Evolutionary conservation across 2,888 invertebrate species (phyloP), one percentile per base, ranked within the genome.

Genomic region (Synanthedon formicaeformis): DNA sequence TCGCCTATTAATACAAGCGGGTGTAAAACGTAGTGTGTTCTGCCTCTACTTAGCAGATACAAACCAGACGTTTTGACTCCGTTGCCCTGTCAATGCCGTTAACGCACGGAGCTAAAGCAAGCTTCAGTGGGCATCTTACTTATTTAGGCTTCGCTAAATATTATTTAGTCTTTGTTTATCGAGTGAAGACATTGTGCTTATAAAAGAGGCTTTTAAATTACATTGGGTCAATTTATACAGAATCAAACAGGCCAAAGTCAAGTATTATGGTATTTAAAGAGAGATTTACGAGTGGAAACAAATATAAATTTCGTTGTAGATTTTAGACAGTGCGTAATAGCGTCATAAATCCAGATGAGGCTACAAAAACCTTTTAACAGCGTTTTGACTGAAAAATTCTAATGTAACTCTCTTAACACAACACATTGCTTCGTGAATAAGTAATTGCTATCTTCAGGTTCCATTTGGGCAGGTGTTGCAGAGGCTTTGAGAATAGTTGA

Each of bases 401-500:
- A 49, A 8, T 49, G 16, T 49, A 16, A 16, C 16, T 51, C 53
- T 57, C 50, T 27, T 54, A 34, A 34, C 48, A 53, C 52, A 51
- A 54, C 49, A 59, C 58, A 62, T 56, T 54, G 59, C 56, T 52
- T 53, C 51, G 51, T 70, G 67, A 69, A 70, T 70, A 69, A 66
- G 63, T 66, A 59, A 69, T 64, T 63, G 62, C 60, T 54, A 59
- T 63, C 57, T 67, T 67, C 60, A 62, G 58, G 60, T 60, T 63
- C 62, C 64, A 67, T 67, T 69, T 66, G 57, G 56, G 59, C 41
- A 14, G n/a, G 59, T 56, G 14, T 34, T 11, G 41, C 56, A 52
- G 54, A 53, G 55, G 50, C 51, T 34, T 34, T 34, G 34, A 34
- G 34, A 2, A 10, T 34, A 34, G 34, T 34, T 34, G 10, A 34